These are phyloP conservation scores for Eulemur mongoz DNA, from an alignment of 2,797 vertebrate species.

Conservation along the genomic window DNA sequence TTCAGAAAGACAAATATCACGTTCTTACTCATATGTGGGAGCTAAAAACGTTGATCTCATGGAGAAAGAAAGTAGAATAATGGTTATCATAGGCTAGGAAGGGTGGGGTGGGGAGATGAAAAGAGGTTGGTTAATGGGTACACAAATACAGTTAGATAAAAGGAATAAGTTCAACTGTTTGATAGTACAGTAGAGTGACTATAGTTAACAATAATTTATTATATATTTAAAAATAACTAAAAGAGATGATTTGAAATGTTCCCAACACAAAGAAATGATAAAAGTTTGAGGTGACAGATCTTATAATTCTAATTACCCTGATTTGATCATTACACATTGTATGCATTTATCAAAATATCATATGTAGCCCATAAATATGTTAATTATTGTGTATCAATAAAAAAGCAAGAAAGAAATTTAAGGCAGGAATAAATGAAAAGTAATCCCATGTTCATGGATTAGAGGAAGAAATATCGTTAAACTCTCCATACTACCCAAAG, in stretches of 20 bases:
- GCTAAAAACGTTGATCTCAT: background rate
- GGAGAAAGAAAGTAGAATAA: background rate
- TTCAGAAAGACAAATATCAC: background rate
- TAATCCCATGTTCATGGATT: background rate
- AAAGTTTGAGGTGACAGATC: background rate
- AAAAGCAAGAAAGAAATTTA: background rate
- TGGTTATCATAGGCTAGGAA: background rate
- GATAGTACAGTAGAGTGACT: background rate
- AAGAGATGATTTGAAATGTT: background rate
- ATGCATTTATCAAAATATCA: background rate
- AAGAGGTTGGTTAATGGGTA: background rate
- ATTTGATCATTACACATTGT: background rate
- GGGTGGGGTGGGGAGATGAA: background rate
- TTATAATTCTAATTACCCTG: background rate
- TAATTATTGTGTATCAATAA: background rate
- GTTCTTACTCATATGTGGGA: background rate
- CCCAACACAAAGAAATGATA: background rate
- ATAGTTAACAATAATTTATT: background rate
- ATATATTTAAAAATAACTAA: background rate
- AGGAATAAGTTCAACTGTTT: background rate
- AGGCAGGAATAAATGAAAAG: background rate
- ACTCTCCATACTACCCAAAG: background rate
- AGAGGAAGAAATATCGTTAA: background rate
- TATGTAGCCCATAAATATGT: background rate
- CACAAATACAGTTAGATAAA: background rate